Percentiles rank a stretch among this genome's conserved stretches.
Evolutionary conservation across 2,797 vertebrate species (phyloP).

Genomic region (Synanceia verrucosa): DNA sequence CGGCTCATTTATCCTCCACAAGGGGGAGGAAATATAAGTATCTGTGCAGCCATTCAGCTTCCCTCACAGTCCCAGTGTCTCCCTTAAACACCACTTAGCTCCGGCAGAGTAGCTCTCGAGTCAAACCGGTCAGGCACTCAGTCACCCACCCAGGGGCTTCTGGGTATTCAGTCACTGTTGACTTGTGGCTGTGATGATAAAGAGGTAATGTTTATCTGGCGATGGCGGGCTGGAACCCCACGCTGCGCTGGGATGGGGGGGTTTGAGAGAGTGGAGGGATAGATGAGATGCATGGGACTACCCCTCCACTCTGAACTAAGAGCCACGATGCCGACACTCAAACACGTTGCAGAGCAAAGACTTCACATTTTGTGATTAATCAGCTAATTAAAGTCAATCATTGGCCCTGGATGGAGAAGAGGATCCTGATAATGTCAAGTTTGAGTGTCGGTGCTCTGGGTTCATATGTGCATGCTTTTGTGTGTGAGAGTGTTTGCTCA

Average conservation of each 20-base stretch:
- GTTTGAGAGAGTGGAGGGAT: neutral
- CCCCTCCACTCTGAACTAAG: constrained; percentile 5
- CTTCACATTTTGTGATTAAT: constrained; percentile 7
- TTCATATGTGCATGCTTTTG: constrained; percentile 50
- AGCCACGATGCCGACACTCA: constrained; percentile 49
- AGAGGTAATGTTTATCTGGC: constrained; percentile 82
- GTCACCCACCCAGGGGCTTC: constrained; percentile 78
- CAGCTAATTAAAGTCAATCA: constrained; percentile 2
- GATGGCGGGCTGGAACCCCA: constrained; percentile 65
- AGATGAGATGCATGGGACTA: constrained; percentile 26
- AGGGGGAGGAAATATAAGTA: neutral
- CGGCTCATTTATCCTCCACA: constrained; percentile 30
- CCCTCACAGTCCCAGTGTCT: constrained; percentile 25
- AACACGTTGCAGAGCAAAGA: neutral
- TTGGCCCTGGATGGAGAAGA: neutral
- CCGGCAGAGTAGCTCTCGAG: constrained; percentile 37
- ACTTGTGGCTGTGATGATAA: constrained; percentile 79
- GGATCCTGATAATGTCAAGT: constrained; percentile 30
- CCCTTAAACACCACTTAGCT: constrained; percentile 40
- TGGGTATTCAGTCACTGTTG: constrained; percentile 79
- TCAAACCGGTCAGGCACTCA: constrained; percentile 71
- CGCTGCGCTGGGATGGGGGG: constrained; percentile 12
- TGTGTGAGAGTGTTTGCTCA: constrained; percentile 19
- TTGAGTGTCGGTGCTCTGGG: constrained; percentile 60
- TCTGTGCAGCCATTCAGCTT: constrained; percentile 22